Conservation (phyloP, 2,888 invertebrate species). For the Norana najaformis region DNA sequence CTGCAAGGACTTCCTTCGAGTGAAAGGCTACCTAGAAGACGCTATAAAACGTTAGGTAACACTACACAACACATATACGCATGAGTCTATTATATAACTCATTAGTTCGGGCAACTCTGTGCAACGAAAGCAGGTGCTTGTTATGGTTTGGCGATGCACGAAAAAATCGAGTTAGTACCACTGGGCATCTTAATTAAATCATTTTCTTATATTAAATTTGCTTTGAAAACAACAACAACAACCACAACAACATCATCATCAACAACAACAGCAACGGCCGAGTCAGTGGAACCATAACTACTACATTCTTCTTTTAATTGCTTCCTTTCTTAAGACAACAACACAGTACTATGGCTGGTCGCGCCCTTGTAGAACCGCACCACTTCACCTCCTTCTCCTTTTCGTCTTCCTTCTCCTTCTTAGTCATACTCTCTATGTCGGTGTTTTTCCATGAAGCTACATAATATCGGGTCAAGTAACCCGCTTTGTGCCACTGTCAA, state of each 20-base stretch:
- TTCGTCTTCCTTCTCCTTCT: background rate
- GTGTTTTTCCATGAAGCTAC: background rate
- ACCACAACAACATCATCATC: no score
- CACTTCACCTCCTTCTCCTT: background rate
- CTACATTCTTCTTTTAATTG: background rate
- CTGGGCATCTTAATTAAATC: background rate
- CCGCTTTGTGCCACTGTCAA: background rate
- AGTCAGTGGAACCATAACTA: background rate
- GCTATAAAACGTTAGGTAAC: background rate
- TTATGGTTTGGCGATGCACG: background rate
- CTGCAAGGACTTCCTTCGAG: no score
- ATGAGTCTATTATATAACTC: background rate
- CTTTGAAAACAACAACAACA: background rate
- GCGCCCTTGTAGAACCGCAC: no score
- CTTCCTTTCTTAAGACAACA: background rate
- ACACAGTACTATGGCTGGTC: no score
- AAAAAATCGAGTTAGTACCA: background rate
- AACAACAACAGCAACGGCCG: no score
- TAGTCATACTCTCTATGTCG: background rate
- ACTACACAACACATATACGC: background rate
- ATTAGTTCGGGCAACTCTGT: no score
- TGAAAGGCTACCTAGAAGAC: background rate
- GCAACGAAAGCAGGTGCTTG: background rate
- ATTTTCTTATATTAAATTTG: background rate
- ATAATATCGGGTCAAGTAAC: background rate